These are phyloP conservation scores for Podocnemis expansa DNA, from an alignment of 2,113 vertebrate species.

Conservation along the genomic window DNA sequence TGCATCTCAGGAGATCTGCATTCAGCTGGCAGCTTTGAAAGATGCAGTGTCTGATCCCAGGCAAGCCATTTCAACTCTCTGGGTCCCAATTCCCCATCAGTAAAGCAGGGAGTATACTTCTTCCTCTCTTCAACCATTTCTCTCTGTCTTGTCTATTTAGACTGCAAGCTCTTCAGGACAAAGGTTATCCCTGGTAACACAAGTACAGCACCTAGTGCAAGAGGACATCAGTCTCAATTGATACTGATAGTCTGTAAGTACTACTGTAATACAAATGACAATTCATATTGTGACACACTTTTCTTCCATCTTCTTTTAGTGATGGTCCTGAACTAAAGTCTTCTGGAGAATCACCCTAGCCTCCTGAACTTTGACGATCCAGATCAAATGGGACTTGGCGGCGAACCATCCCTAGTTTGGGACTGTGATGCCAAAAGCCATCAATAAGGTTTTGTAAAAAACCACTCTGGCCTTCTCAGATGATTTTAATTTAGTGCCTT, in stretches of 20 bases:
- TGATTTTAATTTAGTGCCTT: not conserved
- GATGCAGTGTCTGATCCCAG: no score
- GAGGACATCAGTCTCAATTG: not conserved
- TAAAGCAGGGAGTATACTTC: not conserved
- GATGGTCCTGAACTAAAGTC: not conserved
- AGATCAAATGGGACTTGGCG: rapidly evolving
- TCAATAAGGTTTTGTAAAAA: not conserved
- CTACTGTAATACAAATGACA: not conserved
- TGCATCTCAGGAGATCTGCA: not conserved
- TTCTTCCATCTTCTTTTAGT: no score
- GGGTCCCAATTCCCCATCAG: not conserved
- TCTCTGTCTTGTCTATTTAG: not conserved
- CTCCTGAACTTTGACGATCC: not conserved
- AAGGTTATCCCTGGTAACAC: not conserved
- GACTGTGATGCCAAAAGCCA: not conserved
- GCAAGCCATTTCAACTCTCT: not conserved
- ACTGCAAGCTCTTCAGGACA: not conserved
- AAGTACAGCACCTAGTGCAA: not conserved
- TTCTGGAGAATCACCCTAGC: not conserved
- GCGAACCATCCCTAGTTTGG: not conserved
- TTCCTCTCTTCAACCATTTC: no score
- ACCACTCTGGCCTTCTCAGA: not conserved
- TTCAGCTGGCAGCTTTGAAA: no score
- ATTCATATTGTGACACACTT: not conserved
- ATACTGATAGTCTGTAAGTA: not conserved